phyloP scores from a whole-genome alignment of 2,113 vertebrate genomes.

The Turdus rufiventris region DNA sequence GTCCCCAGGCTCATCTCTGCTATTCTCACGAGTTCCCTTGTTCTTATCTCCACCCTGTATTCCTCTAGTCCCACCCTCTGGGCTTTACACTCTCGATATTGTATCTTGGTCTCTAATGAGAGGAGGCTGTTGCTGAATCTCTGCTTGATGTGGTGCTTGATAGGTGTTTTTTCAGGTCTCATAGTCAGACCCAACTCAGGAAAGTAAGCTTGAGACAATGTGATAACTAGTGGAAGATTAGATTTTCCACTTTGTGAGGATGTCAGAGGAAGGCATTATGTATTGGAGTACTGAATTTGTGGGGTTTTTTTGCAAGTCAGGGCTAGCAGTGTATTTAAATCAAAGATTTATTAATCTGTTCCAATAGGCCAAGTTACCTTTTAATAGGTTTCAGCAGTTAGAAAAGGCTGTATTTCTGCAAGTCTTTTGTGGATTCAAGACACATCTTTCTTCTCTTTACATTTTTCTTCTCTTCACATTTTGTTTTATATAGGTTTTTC shows the following conservation, averaged over 20 bases:
- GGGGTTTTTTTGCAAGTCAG: background rate
- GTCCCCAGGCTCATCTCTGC: background rate
- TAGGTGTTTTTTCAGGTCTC: background rate
- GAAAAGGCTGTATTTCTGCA: background rate
- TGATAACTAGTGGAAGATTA: background rate
- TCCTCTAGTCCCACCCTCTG: background rate
- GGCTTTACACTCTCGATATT: background rate
- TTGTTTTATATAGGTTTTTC: background rate
- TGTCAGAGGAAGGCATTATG: background rate
- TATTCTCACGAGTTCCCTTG: background rate
- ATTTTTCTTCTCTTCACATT: background rate
- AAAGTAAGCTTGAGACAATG: background rate
- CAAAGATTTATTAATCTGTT: background rate
- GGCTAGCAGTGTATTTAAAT: background rate
- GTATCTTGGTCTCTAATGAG: accelerated
- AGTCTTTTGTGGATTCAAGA: background rate
- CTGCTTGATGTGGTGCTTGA: background rate
- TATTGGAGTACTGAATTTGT: background rate
- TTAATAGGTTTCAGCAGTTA: background rate
- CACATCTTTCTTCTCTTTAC: background rate
- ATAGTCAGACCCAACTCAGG: background rate
- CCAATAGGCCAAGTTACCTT: background rate
- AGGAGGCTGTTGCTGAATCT: background rate
- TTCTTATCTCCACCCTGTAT: background rate
- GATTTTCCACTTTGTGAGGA: background rate